These are phyloP conservation scores for Biston betularia DNA, from an alignment of 2,888 invertebrate species.

Conservation along the genomic window DNA sequence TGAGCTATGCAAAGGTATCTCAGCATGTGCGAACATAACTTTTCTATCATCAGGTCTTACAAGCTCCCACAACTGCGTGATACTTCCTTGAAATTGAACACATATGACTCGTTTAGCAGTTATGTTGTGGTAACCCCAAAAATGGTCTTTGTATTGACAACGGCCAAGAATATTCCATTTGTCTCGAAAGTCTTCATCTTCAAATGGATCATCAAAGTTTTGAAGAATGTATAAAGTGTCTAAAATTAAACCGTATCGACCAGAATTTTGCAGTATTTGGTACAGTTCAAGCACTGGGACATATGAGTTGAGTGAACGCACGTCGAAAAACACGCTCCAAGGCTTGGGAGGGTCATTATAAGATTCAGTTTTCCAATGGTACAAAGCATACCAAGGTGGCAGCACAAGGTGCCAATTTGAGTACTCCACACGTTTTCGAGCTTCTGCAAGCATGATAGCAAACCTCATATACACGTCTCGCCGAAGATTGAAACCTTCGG, in stretches of 20 bases:
- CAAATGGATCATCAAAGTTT: constrained; percentile 94
- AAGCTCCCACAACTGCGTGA: constrained; percentile 87
- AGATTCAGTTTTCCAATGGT: constrained; percentile 93
- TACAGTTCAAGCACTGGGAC: constrained; percentile 95
- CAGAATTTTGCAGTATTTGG: constrained; percentile 87
- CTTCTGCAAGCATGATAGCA: constrained; percentile 92
- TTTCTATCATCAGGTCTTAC: constrained; percentile 79
- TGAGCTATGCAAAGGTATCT: constrained; percentile 94
- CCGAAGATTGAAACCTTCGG: constrained; percentile 98
- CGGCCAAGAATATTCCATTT: constrained; percentile 88
- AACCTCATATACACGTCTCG: constrained; percentile 98
- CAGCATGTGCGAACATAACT: constrained; percentile 92
- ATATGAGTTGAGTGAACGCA: constrained; percentile 91
- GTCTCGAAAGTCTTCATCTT: constrained; percentile 92
- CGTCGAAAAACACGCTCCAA: constrained; percentile 95
- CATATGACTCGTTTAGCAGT: constrained; percentile 89
- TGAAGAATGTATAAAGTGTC: constrained; percentile 93
- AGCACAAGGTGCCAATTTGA: constrained; percentile 90
- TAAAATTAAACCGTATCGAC: constrained; percentile 77
- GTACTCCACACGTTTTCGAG: constrained; percentile 82
- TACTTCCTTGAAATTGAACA: constrained; percentile 93
- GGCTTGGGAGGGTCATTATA: constrained; percentile 87
- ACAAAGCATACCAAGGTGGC: constrained; percentile 96
- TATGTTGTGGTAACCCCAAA: constrained; percentile 91
- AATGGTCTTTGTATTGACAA: constrained; percentile 75